Evolutionary conservation across 2,888 invertebrate genomes (phyloP), one percentile per base, ranked within the genome.

Genomic region (Axea sp.): DNA sequence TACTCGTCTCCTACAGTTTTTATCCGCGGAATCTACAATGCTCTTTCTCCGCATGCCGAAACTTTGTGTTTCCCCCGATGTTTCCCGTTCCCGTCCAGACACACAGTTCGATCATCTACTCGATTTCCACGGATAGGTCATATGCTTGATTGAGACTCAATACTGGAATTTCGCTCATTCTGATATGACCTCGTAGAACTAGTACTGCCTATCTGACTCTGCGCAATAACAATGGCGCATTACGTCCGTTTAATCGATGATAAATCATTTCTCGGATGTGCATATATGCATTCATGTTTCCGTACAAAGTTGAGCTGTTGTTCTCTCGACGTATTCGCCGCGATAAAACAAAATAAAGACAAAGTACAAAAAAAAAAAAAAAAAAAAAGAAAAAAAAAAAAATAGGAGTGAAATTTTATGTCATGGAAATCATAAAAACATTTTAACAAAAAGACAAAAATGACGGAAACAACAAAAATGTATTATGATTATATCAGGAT

Each of bases 171-270:
- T 78, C 76, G 76, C 75, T 79, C 77, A 77, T 80, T 78, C 81
- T 71, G 80, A 80, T 82, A 81, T 76, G 75, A 78, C 81, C 79
- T 81, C 80, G 57, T 77, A 75, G 78, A 80, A 74, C 78, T 79
- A 76, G 68, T 12, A 9, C 9, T 22, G 11, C 39, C 76, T 78
- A 80, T 79, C 78, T 74, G 76, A 57, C 78, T 78, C 77, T 77
- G 73, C 77, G 78, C 79, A 73, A 72, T 77, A 79, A 83, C 82
- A 83, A 82, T 82, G 78, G 77, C 49, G 79, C 81, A 83, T 82
- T 83, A 84, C 80, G 80, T 80, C 79, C 81, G 79, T 81, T 83
- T 83, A 83, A 83, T 84, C 83, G 82, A 82, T 81, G 82, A 83
- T 84, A 81, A 83, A 84, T 83, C 82, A 80, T 77, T 71, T 68